Evolutionary conservation across 2,113 vertebrate genomes (phyloP), one percentile per base, ranked within the genome.

Genomic region (Anguilla japonica): DNA sequence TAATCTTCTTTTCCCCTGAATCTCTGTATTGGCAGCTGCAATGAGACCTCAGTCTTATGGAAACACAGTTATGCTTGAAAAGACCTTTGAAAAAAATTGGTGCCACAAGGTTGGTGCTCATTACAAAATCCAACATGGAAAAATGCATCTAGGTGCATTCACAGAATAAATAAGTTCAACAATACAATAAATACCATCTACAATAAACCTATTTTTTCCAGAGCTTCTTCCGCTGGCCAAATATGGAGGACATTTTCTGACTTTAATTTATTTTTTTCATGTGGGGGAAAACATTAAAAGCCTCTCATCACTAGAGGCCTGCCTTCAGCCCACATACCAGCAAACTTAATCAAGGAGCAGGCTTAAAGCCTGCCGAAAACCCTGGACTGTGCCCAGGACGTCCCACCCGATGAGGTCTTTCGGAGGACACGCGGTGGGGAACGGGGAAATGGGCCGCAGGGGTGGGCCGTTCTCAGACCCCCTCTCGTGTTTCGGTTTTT

Each of bases 101-200:
- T 34, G 8, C 22, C 22, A 34, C 71, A n/a, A n/a, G 5, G 71
- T 75, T 34, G 11, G 9, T 75, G 71, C 71, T 75, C 71, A 75
- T 75, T 75, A 75, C 26, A 75, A 34, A 71, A 75, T 29, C 9
- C 71, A 29, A 75, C 11, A 75, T 13, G 5, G 9, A 75, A 75
- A 67, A 75, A 75, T 13, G 11, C n/a, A 34, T 1, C n/a, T 34
- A 34, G 26, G 71, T 14, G 26, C 71, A 29, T 75, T n/a, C n/a
- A 75, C 71, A 75, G 63, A n/a, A 71, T 71, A n/a, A 75, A 34
- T 75, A 75, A 34, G n/a, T n/a, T n/a, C n/a, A n/a, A n/a, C n/a
- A n/a, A n/a, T n/a, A n/a, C n/a, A n/a, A n/a, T n/a, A n/a, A n/a
- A n/a, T n/a, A n/a, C 71, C 71, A 75, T 34, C 71, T 34, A 75